Percentiles rank a stretch among this genome's conserved stretches.
These are phyloP conservation scores for Pavo muticus DNA, from an alignment of 2,113 vertebrate genomes.

Conservation along the genomic window DNA sequence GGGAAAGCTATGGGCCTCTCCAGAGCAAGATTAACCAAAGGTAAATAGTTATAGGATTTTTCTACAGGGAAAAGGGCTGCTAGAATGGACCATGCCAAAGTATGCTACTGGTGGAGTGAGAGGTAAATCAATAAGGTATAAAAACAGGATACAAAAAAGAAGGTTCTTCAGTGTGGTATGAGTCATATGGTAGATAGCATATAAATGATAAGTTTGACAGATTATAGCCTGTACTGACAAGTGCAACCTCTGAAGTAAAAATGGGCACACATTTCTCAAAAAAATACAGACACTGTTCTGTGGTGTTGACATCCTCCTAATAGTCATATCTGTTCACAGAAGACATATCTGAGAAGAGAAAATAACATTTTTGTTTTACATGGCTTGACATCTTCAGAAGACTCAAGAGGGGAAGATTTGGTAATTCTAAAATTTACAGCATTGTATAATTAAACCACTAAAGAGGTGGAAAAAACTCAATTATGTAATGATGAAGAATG, in stretches of 20 bases:
- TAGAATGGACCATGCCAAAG: not conserved
- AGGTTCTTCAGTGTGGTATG: not conserved
- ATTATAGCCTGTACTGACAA: not conserved
- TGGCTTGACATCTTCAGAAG: not conserved
- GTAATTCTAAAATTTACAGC: not conserved
- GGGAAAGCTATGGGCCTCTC: not conserved
- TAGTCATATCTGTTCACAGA: not conserved
- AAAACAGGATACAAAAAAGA: not conserved
- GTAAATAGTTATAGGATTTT: not conserved
- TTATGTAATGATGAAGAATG: not conserved
- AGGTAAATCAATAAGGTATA: not conserved
- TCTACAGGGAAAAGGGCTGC: not conserved
- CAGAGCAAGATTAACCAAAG: not conserved
- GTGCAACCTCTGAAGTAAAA: not conserved
- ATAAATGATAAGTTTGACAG: not conserved
- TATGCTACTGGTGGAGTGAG: not conserved
- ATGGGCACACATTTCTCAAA: not conserved
- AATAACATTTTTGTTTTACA: constrained; percentile 3
- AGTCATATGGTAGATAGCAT: not conserved
- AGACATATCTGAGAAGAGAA: not conserved
- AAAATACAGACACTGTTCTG: not conserved
- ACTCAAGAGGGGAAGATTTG: not conserved
- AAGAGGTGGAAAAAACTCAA: not conserved
- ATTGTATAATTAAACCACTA: constrained; percentile 6
- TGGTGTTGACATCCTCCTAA: not conserved